These are phyloP conservation scores for Globicephala melas DNA, from an alignment of 2,113 vertebrate genomes.

Conservation along the genomic window DNA sequence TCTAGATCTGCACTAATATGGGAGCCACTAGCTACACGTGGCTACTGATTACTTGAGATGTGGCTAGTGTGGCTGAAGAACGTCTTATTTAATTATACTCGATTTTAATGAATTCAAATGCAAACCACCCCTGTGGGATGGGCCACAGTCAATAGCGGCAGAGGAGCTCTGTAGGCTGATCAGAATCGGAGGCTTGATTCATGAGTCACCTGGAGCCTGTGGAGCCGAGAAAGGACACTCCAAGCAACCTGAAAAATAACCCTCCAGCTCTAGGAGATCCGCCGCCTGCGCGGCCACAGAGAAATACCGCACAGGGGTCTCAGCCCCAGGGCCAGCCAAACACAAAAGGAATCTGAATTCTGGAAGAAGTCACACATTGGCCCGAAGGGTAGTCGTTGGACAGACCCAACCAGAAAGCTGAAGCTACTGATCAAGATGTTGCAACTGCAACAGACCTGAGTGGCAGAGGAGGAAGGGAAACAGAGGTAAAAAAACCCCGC, in stretches of 20 bases:
- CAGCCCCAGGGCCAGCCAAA: background rate
- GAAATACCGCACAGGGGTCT: background rate
- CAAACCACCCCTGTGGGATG: background rate
- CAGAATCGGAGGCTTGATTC: background rate
- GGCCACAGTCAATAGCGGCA: background rate
- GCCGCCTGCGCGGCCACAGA: no score
- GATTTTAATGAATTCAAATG: background rate
- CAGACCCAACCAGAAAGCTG: background rate
- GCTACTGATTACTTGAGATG: background rate
- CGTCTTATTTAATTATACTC: background rate
- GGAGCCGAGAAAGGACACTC: background rate
- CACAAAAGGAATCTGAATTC: background rate
- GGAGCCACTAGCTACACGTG: background rate
- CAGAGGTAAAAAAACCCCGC: background rate
- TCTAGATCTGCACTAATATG: background rate
- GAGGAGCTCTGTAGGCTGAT: background rate
- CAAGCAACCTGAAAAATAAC: background rate
- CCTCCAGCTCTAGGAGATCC: background rate
- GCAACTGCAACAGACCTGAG: background rate
- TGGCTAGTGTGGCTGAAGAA: background rate
- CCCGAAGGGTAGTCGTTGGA: background rate
- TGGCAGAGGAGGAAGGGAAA: background rate
- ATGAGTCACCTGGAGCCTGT: background rate
- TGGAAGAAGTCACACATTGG: background rate
- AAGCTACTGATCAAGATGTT: background rate